Evolutionary conservation across 2,797 vertebrate genomes (phyloP).

Genomic region (Aldrovandia affinis): DNA sequence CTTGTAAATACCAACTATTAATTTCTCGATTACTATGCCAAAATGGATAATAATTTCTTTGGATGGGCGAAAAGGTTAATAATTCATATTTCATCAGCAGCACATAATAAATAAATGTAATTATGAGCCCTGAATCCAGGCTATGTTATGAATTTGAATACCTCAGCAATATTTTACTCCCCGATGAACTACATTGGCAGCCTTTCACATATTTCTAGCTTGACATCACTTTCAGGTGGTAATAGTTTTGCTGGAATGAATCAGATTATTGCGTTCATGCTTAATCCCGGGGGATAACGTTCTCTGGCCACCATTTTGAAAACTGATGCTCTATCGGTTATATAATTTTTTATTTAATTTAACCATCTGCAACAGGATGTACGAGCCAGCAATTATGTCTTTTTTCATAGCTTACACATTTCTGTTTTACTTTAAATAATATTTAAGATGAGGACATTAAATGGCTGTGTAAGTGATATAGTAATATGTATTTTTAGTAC

Average conservation of each 20-base stretch:
- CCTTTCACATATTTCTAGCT: neutral
- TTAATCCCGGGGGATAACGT: neutral
- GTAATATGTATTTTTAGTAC: no score
- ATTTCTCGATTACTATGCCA: neutral
- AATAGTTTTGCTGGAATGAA: constrained; percentile 17
- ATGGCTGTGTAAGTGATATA: no score
- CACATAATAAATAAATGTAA: constrained; percentile 67
- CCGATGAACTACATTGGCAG: neutral
- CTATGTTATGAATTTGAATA: neutral
- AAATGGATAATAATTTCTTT: constrained; percentile 63
- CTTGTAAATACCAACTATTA: neutral
- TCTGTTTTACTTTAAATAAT: neutral
- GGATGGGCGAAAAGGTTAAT: constrained; percentile 63
- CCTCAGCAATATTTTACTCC: neutral
- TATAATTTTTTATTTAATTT: neutral
- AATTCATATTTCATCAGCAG: constrained; percentile 68
- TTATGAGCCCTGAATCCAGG: constrained; percentile 62
- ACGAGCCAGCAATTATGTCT: neutral
- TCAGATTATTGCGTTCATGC: constrained; percentile 19
- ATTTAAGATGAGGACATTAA: no score
- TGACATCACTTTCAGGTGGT: constrained; percentile 8
- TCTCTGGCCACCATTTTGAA: neutral
- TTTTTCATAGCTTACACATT: neutral
- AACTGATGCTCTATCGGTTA: neutral
- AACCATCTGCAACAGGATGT: neutral